phyloP scores from a whole-genome alignment of 1,140 invertebrate genomes.

The Drosophila littoralis region DNA sequence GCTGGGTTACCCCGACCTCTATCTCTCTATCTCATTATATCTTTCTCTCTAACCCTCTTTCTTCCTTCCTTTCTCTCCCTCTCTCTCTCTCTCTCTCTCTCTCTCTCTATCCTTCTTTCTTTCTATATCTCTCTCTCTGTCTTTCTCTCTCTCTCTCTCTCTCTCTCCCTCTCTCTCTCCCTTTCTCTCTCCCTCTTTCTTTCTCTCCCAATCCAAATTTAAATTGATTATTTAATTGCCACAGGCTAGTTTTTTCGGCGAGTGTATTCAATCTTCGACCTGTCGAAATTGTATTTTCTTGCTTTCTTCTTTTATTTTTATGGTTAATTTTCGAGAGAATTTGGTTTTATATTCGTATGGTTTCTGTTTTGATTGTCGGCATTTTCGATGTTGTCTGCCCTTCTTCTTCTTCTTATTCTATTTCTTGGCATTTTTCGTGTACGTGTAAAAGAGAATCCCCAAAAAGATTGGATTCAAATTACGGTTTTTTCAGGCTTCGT shows the following conservation, averaged over 20 bases:
- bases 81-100: no score
- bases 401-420: slow-evolving; percentile 11
- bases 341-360: slow-evolving; percentile 62
- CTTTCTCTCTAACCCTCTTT: no score
- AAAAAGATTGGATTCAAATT: slow-evolving; percentile 78
- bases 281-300: neutral
- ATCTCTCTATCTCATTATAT: no score
- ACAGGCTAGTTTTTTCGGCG: neutral
- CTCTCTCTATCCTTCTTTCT: no score
- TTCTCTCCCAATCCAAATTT: neutral
- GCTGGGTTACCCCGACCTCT: neutral
- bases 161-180: no score
- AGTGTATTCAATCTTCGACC: slow-evolving; percentile 17
- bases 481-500: slow-evolving; percentile 75
- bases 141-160: neutral
- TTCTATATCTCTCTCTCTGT: no score
- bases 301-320: slow-evolving; percentile 51
- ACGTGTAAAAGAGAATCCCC: slow-evolving; percentile 58
- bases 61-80: neutral
- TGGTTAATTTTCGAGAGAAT: slow-evolving; percentile 57
- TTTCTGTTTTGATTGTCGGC: slow-evolving; percentile 78
- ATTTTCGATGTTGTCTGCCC: slow-evolving; percentile 39
- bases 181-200: neutral
- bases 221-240: no score
- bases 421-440: slow-evolving; percentile 37